Evolutionary conservation across 2,113 vertebrate genomes (phyloP), one percentile per base, ranked within the genome.

Genomic region (Labeo catla): DNA sequence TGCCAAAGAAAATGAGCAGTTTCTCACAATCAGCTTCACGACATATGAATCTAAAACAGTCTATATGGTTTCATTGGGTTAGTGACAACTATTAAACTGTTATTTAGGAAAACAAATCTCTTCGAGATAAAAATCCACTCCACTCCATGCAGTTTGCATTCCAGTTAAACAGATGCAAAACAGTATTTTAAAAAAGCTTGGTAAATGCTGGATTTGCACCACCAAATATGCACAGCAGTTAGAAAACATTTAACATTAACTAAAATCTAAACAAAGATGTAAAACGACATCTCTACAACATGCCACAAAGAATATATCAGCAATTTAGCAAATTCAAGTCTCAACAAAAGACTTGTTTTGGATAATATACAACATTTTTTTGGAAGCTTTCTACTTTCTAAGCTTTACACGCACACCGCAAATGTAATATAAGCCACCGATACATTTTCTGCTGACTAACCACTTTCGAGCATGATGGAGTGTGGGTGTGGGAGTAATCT

Each of bases 1-100:
- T 81, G 21, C 59, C 39, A 81, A 65, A 49, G 54, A 65, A 81
- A 65, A 81, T 65, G 12, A 45, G 43, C 19, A 12, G 12, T 80
- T 57, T 80, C 36, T 63, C 36, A 80, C 36, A 65, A 49, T 28
- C 12, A 49, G 23, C 1, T 47, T 81, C 76, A 63, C 12, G 63
- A 63, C 39, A 72, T 15, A 15, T 15, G 21, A 7, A 59, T 61
- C 21, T 91, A 90, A 88, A 91, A 76, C 73, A 88, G 86, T 93
- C 88, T 89, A 91, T 79, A 90, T 86, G 89, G 89, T 89, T 78
- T 88, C 87, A 89, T 80, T 34, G 88, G 85, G 90, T 93, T 93
- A 93, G 92, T 89, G 84, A 87, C 7, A 73, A n/a, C 6, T 57
- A 65, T 73, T 82, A 2, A 49, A 70, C 43, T 28, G 4, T 7